Conservation (phyloP, 2,888 invertebrate species). For the Lasioglossum malachurum region DNA sequence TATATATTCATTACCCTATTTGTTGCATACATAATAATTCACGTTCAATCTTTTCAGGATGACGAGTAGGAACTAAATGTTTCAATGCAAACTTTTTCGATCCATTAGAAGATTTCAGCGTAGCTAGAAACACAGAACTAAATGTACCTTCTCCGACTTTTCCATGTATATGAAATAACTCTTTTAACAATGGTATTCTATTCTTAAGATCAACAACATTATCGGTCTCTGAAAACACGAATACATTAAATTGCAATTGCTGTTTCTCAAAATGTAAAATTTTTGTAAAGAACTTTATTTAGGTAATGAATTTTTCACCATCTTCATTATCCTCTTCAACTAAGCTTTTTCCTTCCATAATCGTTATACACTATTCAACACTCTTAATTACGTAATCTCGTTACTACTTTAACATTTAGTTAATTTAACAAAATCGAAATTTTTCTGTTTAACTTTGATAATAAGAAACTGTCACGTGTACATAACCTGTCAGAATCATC, state of each 20-base stretch:
- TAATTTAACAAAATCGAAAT: constrained; percentile 29
- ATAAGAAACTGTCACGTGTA: constrained; percentile 20
- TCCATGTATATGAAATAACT: constrained; percentile 88
- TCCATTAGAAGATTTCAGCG: constrained; percentile 86
- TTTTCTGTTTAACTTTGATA: constrained; percentile 10
- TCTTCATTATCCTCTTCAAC: constrained; percentile 34
- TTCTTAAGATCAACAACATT: constrained; percentile 84
- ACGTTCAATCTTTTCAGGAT: constrained; percentile 92
- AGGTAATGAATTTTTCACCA: constrained; percentile 28
- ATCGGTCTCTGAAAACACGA: constrained; percentile 58
- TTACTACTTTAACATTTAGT: constrained; percentile 1
- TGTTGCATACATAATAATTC: constrained; percentile 92
- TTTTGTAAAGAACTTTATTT: background rate
- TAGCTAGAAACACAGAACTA: constrained; percentile 93
- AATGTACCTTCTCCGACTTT: constrained; percentile 95
- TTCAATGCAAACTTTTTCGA: constrained; percentile 92
- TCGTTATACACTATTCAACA: constrained; percentile 10
- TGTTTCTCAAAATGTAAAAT: constrained; percentile 20
- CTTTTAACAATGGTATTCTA: constrained; percentile 88
- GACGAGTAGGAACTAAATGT: constrained; percentile 94
- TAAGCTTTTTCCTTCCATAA: constrained; percentile 45
- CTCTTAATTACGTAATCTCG: background rate
- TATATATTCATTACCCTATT: constrained; percentile 87
- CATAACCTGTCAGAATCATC: constrained; percentile 37
- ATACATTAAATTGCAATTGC: constrained; percentile 26